phyloP scores from a whole-genome alignment of 2,113 vertebrate genomes.

The Ceyx margarethae region DNA sequence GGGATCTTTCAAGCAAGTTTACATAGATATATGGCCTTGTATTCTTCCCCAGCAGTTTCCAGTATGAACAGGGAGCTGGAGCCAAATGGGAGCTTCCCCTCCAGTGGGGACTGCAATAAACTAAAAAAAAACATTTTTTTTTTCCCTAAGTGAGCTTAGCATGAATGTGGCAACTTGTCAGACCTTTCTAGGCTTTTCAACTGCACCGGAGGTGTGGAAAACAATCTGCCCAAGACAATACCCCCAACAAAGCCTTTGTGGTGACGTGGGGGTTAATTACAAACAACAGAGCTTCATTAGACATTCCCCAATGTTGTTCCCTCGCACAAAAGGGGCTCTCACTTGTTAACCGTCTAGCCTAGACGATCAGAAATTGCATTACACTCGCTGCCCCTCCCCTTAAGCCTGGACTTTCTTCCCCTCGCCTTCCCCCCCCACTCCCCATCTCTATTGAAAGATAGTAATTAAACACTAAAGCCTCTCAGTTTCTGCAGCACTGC shows the following conservation, averaged over 20 bases:
- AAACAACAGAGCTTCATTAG: conserved; percentile 66
- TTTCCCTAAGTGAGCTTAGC: neutral
- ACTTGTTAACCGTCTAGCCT: conserved; percentile 64
- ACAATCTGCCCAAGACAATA: conserved; percentile 38
- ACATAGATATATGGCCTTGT: neutral
- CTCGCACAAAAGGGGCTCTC: conserved; percentile 60
- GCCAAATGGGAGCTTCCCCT: neutral
- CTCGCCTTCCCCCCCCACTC: conserved; percentile 1
- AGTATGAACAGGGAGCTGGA: neutral
- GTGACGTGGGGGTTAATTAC: conserved; percentile 66
- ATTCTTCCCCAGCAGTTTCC: neutral
- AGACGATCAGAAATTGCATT: conserved; percentile 64
- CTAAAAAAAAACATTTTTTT: neutral
- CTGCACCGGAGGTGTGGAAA: conserved; percentile 32
- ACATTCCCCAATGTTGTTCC: conserved; percentile 64
- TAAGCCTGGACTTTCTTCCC: conserved; percentile 58
- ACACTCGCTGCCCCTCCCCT: conserved; percentile 54
- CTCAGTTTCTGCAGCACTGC: conserved; percentile 81
- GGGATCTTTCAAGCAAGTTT: neutral
- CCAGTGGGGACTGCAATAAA: neutral
- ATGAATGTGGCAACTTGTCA: neutral
- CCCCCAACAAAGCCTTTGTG: conserved; percentile 45
- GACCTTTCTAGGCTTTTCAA: neutral
- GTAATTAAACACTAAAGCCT: conserved; percentile 84
- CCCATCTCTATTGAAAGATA: conserved; percentile 72